Evolutionary conservation across 2,888 invertebrate genomes (phyloP), one percentile per base, ranked within the genome.

Genomic region (Coleophora flavipennella): DNA sequence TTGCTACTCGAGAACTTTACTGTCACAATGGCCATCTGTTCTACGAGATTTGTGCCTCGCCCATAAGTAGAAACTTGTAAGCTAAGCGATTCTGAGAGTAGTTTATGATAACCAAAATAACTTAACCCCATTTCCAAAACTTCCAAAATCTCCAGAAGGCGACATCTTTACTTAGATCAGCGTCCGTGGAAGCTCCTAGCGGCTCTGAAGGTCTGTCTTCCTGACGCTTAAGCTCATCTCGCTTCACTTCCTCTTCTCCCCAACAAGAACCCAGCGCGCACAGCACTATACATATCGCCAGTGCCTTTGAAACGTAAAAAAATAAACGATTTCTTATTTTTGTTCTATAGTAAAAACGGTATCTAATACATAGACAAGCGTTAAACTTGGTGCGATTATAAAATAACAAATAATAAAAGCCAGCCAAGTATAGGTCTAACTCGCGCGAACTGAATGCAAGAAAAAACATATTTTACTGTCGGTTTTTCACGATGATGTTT

Each of bases 71-170:
- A 8, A 29, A 29, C 4, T 29, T 4, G 3, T 4, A 20, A 20
- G 3, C 20, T 3, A 3, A 3, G 20, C 20, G 20, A 6, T 8
- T 29, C 10, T 6, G 29, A 1, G 33, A 12, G 6, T 12, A 33
- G 33, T 33, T 32, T 25, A 26, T 20, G 10, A 39, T 11, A 29
- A 39, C n/a, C 36, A 42, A 42, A 39, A 36, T 40, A 32, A 38
- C 48, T 60, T 68, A 51, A 78, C 77, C 75, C 65, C 65, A 67
- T 57, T 63, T 67, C 51, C 59, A 62, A 33, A 64, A 54, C 43
- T 60, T 65, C 71, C 67, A 69, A 38, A 59, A 49, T 27, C 58
- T 59, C 75, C 73, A 70, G 2, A 56, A 38, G 9, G 58, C 57
- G 10, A 57, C 50, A 34, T 66, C 63, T 33, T 55, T 50, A 14